Conservation (phyloP, 2,888 invertebrate genomes). For the Cerastis leucographa region DNA sequence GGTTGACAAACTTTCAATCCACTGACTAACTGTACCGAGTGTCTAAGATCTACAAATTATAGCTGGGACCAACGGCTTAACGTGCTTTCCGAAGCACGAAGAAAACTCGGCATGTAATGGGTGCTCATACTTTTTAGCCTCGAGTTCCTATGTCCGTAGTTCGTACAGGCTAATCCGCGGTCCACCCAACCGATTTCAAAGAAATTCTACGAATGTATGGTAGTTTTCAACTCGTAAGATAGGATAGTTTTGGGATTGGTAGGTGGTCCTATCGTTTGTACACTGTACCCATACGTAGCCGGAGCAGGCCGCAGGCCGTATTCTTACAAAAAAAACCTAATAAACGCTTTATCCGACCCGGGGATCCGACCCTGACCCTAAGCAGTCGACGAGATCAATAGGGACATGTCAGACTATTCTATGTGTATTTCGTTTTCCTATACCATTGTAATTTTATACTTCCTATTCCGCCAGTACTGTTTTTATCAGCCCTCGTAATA, state of each 20-base stretch:
- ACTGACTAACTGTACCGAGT: too few relatives aligned
- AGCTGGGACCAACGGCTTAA: too few relatives aligned
- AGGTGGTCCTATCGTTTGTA: neutral
- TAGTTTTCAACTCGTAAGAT: neutral
- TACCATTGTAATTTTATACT: neutral
- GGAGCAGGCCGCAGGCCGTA: neutral
- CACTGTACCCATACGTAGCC: neutral
- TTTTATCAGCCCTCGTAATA: neutral
- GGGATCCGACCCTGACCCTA: neutral
- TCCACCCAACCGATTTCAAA: neutral
- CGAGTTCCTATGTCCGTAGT: too few relatives aligned
- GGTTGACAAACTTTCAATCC: too few relatives aligned
- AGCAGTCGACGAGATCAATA: constrained; percentile 21
- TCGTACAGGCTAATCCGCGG: neutral
- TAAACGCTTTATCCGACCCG: neutral
- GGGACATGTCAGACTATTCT: neutral
- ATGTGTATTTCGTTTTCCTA: neutral
- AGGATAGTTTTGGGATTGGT: neutral
- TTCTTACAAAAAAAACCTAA: neutral
- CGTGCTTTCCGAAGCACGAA: too few relatives aligned
- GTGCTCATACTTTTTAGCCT: too few relatives aligned
- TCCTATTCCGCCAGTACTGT: neutral
- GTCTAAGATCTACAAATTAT: too few relatives aligned
- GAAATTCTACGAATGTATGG: neutral
- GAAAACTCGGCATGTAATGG: too few relatives aligned